Conservation (phyloP, 1,140 invertebrate species). For the Vanessa atalanta region DNA sequence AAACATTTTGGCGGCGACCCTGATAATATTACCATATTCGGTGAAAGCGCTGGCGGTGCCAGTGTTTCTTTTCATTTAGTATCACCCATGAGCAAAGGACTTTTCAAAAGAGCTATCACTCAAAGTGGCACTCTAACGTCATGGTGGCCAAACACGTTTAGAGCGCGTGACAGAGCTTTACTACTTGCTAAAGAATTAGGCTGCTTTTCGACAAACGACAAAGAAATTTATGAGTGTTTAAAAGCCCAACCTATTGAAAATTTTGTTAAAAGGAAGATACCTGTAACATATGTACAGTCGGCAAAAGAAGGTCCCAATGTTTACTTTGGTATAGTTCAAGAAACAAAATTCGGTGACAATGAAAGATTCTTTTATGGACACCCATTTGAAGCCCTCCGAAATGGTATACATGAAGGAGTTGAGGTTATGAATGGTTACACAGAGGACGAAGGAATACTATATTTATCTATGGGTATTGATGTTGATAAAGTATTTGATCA, state of each 20-base stretch:
- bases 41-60: conserved; percentile 81
- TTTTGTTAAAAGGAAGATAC: conserved; percentile 31
- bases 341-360: conserved; percentile 49
- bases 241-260: conserved; percentile 41
- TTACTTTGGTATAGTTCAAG: conserved; percentile 42
- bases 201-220: conserved; percentile 41
- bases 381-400: conserved; percentile 31
- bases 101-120: conserved; percentile 52
- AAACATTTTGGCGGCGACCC: conserved; percentile 84
- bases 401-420: conserved; percentile 54
- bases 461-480: conserved; percentile 20
- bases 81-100: conserved; percentile 69
- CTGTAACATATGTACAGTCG: conserved; percentile 28
- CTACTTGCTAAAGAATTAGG: conserved; percentile 50
- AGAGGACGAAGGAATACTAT: conserved; percentile 49
- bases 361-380: conserved; percentile 49
- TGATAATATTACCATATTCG: conserved; percentile 82
- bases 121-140: conserved; percentile 47
- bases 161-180: conserved; percentile 43
- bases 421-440: conserved; percentile 55
- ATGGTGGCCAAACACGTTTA: conserved; percentile 36
- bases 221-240: conserved; percentile 48
- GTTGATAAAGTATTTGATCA: conserved; percentile 35
- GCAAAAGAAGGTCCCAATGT: conserved; percentile 15
- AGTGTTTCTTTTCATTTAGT: conserved; percentile 72